phyloP scores from a whole-genome alignment of 2,113 vertebrate species.

The Alosa alosa region DNA sequence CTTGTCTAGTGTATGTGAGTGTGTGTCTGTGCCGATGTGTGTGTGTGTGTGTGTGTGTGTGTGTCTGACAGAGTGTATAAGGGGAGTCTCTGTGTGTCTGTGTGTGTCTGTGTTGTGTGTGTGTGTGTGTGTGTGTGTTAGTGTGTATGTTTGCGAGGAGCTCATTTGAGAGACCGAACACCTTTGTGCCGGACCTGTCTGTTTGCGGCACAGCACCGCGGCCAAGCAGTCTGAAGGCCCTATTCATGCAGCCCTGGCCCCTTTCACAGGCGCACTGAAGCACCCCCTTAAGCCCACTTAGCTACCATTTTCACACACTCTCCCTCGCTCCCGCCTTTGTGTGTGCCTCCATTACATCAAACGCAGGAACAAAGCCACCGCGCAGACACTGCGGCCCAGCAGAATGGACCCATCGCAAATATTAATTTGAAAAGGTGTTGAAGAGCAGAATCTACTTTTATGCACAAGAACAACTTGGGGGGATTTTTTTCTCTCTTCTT shows the following conservation, averaged over 20 bases:
- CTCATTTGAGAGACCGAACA: slow-evolving; percentile 92
- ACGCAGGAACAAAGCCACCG: slow-evolving; percentile 99
- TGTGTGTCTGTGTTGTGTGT: slow-evolving; percentile 76
- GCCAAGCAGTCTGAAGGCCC: slow-evolving; percentile 94
- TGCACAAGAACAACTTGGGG: slow-evolving; percentile 99
- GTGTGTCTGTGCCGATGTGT: slow-evolving; percentile 72
- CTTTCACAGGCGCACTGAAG: slow-evolving; percentile 99
- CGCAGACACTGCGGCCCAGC: slow-evolving; percentile 96
- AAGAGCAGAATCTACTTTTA: slow-evolving; percentile 99
- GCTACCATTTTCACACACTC: slow-evolving; percentile 99
- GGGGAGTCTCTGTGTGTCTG: slow-evolving; percentile 63
- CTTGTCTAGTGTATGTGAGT: slow-evolving; percentile 60
- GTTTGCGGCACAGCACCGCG: slow-evolving; percentile 99
- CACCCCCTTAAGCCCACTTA: slow-evolving; percentile 99
- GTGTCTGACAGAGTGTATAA: slow-evolving; percentile 63
- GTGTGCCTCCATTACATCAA: slow-evolving; percentile 99
- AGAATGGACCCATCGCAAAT: slow-evolving; percentile 99
- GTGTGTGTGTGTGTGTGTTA: slow-evolving; percentile 75
- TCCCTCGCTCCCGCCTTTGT: slow-evolving; percentile 99
- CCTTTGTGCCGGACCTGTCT: slow-evolving; percentile 99
- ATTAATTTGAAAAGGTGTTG: slow-evolving; percentile 99
- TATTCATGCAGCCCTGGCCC: slow-evolving; percentile 87
- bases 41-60: slow-evolving; percentile 68
- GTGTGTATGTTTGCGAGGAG: slow-evolving; percentile 44
- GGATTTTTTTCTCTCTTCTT: slow-evolving; percentile 84